A percentile compares a stretch with the other conserved stretches of the same genome.
Evolutionary conservation across 1,140 invertebrate genomes (phyloP).

Genomic region (Zaprionus capensis): DNA sequence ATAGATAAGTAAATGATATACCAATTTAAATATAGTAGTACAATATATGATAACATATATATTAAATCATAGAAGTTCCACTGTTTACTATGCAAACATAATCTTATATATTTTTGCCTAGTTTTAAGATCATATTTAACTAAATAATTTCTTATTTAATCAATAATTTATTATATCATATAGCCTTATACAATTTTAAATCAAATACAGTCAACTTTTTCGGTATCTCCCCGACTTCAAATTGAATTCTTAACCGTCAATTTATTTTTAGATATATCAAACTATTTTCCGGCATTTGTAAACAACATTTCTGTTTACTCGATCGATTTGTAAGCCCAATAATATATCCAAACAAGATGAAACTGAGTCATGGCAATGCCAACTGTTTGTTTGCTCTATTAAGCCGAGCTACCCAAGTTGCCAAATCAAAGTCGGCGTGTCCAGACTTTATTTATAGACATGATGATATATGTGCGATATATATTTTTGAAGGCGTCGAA

Average conservation of each 20-base stretch:
- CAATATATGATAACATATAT: too few relatives aligned
- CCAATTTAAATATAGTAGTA: too few relatives aligned
- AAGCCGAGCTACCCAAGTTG: not conserved
- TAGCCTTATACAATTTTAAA: too few relatives aligned
- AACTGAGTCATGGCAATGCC: not conserved
- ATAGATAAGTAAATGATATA: too few relatives aligned
- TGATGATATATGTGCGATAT: slow-evolving; percentile 9
- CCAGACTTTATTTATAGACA: slow-evolving; percentile 39
- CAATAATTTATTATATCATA: too few relatives aligned
- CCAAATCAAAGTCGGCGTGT: slow-evolving; percentile 15
- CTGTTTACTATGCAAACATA: too few relatives aligned
- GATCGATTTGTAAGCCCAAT: not conserved
- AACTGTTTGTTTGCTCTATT: slow-evolving; percentile 14
- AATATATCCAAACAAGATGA: slow-evolving; percentile 7
- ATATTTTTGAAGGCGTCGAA: not conserved
- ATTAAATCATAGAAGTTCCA: too few relatives aligned
- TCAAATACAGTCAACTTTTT: not conserved
- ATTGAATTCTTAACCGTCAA: not conserved
- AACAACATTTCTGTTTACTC: not conserved
- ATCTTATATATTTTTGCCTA: too few relatives aligned
- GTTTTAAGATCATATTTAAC: too few relatives aligned
- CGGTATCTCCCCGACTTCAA: not conserved
- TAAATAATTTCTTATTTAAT: too few relatives aligned
- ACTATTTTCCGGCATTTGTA: not conserved
- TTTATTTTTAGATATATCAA: not conserved